These are phyloP conservation scores for Antheraea pernyi DNA, from an alignment of 1,140 invertebrate species.

Conservation along the genomic window DNA sequence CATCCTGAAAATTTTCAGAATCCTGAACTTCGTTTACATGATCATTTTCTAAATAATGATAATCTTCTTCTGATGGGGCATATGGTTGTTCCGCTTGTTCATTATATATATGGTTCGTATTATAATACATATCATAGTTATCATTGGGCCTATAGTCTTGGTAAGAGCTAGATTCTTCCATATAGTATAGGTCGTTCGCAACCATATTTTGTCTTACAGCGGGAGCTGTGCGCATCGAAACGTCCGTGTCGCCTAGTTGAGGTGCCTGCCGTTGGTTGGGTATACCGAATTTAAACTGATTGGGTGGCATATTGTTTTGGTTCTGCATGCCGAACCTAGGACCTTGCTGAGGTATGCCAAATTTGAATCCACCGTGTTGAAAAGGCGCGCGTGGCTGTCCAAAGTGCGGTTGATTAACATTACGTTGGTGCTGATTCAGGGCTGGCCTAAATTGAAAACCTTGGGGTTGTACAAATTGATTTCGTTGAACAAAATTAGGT, in stretches of 20 bases:
- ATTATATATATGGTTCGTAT: background rate
- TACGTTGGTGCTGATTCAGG: background rate
- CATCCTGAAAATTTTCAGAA: slow-evolving; percentile 4
- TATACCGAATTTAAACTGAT: slow-evolving; percentile 9
- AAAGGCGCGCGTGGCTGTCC: background rate
- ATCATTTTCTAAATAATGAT: background rate
- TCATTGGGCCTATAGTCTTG: background rate
- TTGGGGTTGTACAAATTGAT: background rate
- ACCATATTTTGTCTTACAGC: background rate
- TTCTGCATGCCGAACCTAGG: background rate
- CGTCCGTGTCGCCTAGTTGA: background rate
- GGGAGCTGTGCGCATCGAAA: slow-evolving; percentile 4
- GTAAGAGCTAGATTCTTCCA: background rate
- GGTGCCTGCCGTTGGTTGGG: background rate
- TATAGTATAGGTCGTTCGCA: background rate
- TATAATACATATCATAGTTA: background rate
- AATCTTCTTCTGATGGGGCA: background rate
- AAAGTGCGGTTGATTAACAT: background rate
- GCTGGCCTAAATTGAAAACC: background rate
- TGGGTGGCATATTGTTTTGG: background rate
- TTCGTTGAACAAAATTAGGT: background rate
- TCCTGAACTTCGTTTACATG: background rate
- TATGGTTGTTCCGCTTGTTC: background rate
- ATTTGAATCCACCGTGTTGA: background rate
- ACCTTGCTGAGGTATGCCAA: slow-evolving; percentile 5